Percentiles rank a stretch among this genome's conserved stretches.
These are phyloP conservation scores for Oppia nitens DNA, from an alignment of 1,140 invertebrate genomes.

Conservation along the genomic window DNA sequence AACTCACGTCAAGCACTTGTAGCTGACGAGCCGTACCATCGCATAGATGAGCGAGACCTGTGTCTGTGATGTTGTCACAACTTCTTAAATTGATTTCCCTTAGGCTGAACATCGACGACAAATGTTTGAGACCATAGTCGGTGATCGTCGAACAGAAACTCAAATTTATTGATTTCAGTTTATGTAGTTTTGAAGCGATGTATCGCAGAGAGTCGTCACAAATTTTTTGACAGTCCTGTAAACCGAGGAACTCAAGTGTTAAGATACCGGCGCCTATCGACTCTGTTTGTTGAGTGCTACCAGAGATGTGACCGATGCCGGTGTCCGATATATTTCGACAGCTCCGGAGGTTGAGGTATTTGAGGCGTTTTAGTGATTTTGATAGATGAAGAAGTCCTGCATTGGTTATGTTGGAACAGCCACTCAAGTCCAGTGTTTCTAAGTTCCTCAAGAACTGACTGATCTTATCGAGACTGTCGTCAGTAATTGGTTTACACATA, in stretches of 20 bases:
- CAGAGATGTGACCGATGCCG: slow-evolving; percentile 57
- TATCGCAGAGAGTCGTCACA: slow-evolving; percentile 74
- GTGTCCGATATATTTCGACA: slow-evolving; percentile 79
- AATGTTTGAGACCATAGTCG: slow-evolving; percentile 69
- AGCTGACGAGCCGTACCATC: slow-evolving; percentile 58
- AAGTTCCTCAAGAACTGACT: slow-evolving; percentile 69
- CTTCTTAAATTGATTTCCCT: slow-evolving; percentile 73
- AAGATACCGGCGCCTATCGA: slow-evolving; percentile 38
- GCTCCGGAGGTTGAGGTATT: slow-evolving; percentile 64
- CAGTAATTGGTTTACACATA: slow-evolving; percentile 83
- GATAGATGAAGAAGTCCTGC: slow-evolving; percentile 63
- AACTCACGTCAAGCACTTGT: slow-evolving; percentile 68
- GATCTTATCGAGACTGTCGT: slow-evolving; percentile 60
- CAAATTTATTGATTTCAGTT: slow-evolving; percentile 66
- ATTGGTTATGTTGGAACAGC: slow-evolving; percentile 77
- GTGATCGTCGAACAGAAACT: slow-evolving; percentile 85
- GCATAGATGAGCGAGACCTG: slow-evolving; percentile 72
- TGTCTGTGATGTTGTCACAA: slow-evolving; percentile 83
- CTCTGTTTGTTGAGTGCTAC: not conserved
- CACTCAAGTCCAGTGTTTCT: slow-evolving; percentile 67
- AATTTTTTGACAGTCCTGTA: slow-evolving; percentile 84
- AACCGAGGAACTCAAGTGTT: slow-evolving; percentile 59
- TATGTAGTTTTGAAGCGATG: slow-evolving; percentile 57
- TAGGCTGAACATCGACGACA: slow-evolving; percentile 63
- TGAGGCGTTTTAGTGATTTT: slow-evolving; percentile 61